These are phyloP conservation scores for Trachelus tabidus DNA, from an alignment of 2,888 invertebrate species.

Conservation along the genomic window DNA sequence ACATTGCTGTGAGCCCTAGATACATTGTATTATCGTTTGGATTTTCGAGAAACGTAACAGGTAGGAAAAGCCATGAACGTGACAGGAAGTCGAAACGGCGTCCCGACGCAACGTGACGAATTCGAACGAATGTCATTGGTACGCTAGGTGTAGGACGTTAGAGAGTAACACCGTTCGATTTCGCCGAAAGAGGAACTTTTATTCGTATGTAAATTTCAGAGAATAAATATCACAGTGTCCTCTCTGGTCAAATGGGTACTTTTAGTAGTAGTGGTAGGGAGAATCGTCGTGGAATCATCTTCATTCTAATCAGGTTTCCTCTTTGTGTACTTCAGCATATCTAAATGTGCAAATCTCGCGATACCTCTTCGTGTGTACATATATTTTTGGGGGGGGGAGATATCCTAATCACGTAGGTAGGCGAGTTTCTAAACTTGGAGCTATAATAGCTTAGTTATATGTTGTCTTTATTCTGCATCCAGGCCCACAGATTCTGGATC, in stretches of 20 bases:
- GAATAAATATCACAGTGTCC: background rate
- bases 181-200: background rate
- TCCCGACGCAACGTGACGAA: background rate
- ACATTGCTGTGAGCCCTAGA: constrained; percentile 25
- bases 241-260: background rate
- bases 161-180: background rate
- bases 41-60: constrained; percentile 33
- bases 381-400: background rate
- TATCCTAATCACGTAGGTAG: background rate
- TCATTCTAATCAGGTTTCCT: background rate
- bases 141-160: background rate
- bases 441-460: background rate
- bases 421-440: background rate
- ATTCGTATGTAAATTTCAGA: background rate
- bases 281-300: background rate
- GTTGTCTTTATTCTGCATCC: constrained; percentile 31
- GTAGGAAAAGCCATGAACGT: constrained; percentile 34
- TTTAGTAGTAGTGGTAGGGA: background rate
- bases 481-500: constrained; percentile 53
- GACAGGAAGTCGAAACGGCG: constrained; percentile 35
- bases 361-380: background rate
- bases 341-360: background rate
- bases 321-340: background rate
- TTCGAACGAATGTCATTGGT: background rate
- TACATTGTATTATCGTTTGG: constrained; percentile 44